Evolutionary conservation across 2,113 vertebrate species (phyloP), one percentile per base, ranked within the genome.

Genomic region (Oreotragus oreotragus): DNA sequence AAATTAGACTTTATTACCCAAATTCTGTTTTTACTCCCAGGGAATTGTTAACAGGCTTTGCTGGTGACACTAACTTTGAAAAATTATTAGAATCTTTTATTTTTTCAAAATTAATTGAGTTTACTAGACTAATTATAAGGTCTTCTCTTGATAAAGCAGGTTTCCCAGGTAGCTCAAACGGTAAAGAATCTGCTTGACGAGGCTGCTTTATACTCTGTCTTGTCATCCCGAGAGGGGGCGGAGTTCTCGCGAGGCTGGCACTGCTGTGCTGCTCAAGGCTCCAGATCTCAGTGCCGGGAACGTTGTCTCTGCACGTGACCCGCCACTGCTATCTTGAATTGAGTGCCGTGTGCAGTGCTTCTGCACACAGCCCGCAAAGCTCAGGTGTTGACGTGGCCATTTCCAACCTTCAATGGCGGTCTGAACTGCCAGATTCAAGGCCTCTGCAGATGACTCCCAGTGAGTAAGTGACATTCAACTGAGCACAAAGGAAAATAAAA

Each of bases 91-190:
- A 39, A 25, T 13, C 2, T 62, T 84, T 93, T 8, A 14, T 89
- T 81, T 96, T 58, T 53, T 21, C n/a, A 84, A 92, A 93, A 86
- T 80, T 53, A 76, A 76, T 7, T 73, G 25, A 86, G 5, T 79
- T 95, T 15, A 70, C 58, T 36, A 76, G 49, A 19, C n/a, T 33
- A 84, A 60, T 60, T 43, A 33, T 39, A 39, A 47, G 12, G 8
- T 81, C 60, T 93, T 55, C n/a, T 93, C 57, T 83, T 53, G 13
- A 84, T 83, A 28, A 39, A 93, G 76, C 7, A 53, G 19, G n/a
- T 10, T 12, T 70, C n/a, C n/a, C 66, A 39, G 66, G 19, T 39
- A 39, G 66, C n/a, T 39, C n/a, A 70, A 70, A 70, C 0, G 17
- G n/a, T 23, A 12, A 70, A 70, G n/a, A 39, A 70, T 70, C n/a